Base-by-base conservation (phyloP, 2,113 vertebrate species). In the Dolichotis patagonum region DNA sequence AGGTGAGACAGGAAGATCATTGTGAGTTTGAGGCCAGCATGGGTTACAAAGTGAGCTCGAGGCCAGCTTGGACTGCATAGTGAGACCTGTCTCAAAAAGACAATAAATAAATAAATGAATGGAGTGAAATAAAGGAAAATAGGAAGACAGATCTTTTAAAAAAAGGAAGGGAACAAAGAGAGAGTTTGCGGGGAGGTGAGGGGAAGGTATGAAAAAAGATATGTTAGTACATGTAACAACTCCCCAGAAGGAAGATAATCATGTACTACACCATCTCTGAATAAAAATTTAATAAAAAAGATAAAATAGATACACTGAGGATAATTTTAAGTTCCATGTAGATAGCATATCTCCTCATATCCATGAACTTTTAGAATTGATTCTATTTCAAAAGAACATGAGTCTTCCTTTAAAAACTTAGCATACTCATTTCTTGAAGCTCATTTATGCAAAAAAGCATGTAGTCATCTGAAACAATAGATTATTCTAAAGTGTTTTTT, bases 331-430 rank as follows among this genome's bases (percentile, higher is more conserved):
- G 13, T 46, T 56, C 8, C 32, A 46, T 32, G 30, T 56, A 81
- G 60, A 89, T 58, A 89, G 86, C 67, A 3, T 85, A 32, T 65
- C 26, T 80, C 56, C 67, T 84, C 60, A 80, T 38, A 63, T 80
- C 30, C 5, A 85, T 65, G 56, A 71, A 65, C 46, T 91, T 88
- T 46, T 89, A 41, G 63, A 91, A 96, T 94, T 60, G 52, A 75
- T 71, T 85, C 56, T 92, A 13, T 90, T 84, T 93, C 82, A 67
- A 87, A 90, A 83, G 52, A 69, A 86, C 54, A 87, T 78, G n/a
- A 16, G 46, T 87, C 3, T 19, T 58, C 13, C 35, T 92, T 85
- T 88, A 67, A 81, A 60, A 85, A 75, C 2, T 73, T 71, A 41
- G 17, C n/a, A 24, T n/a, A 69, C 69, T 67, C 67, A 62, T 62